These are phyloP conservation scores for Hiodon alosoides DNA, from an alignment of 2,113 vertebrate genomes.

Conservation along the genomic window DNA sequence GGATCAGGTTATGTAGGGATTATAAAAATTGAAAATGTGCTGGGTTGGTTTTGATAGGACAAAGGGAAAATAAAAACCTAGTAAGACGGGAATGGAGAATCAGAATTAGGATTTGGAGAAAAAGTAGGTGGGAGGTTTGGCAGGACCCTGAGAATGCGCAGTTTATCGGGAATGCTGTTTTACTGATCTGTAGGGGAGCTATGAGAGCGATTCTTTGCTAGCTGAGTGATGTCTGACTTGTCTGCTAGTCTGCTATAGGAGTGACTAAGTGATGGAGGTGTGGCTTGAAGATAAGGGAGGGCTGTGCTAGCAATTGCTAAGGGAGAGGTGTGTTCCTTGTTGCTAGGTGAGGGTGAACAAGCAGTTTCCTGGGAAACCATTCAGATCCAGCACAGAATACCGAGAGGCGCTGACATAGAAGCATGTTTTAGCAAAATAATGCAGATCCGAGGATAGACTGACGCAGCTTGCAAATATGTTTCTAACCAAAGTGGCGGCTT, in stretches of 20 bases:
- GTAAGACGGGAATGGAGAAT: background rate
- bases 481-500: too few relatives aligned
- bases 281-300: too few relatives aligned
- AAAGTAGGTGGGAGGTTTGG: constrained; percentile 57
- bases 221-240: too few relatives aligned
- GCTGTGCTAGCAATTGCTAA: too few relatives aligned
- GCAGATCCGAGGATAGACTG: too few relatives aligned
- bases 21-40: background rate
- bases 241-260: background rate
- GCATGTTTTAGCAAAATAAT: background rate
- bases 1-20: background rate
- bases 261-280: background rate
- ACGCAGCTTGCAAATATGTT: too few relatives aligned
- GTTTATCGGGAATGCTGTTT: constrained; percentile 58
- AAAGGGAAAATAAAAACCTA: constrained; percentile 14
- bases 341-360: constrained; percentile 62
- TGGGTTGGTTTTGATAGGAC: background rate
- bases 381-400: constrained; percentile 52
- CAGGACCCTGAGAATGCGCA: constrained; percentile 64
- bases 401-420: background rate
- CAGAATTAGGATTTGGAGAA: constrained; percentile 35
- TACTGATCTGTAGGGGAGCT: background rate
- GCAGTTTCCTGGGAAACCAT: constrained; percentile 65
- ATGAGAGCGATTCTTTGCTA: too few relatives aligned
- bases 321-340: constrained; percentile 65